Percentiles rank a stretch among this genome's conserved stretches.
Evolutionary conservation across 2,888 invertebrate species (phyloP).

Genomic region (Diaperis boleti): DNA sequence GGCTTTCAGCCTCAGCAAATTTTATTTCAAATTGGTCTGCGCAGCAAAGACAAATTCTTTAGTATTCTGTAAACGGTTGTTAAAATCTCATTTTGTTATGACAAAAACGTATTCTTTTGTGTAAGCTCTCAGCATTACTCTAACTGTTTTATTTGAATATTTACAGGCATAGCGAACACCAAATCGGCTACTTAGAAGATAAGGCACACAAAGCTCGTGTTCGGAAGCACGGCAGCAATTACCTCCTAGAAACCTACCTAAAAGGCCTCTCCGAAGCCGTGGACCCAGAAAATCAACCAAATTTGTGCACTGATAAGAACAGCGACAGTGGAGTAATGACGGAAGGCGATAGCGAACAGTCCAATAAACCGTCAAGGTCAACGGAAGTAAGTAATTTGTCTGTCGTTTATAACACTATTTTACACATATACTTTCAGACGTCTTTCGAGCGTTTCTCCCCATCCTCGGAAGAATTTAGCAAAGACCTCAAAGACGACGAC

Average conservation of each 20-base stretch:
- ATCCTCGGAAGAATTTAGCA: constrained; percentile 62
- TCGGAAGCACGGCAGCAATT: constrained; percentile 83
- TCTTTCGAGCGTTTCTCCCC: constrained; percentile 63
- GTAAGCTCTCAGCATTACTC: no score
- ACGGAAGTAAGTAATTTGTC: constrained; percentile 55
- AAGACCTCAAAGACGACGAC: constrained; percentile 62
- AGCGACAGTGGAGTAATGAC: constrained; percentile 79
- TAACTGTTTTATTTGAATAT: constrained; percentile 24
- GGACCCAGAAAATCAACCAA: constrained; percentile 58
- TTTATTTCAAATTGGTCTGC: no score
- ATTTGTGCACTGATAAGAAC: constrained; percentile 72
- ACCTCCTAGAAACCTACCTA: constrained; percentile 82
- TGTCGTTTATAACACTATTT: neutral
- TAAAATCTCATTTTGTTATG: no score
- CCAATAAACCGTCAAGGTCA: constrained; percentile 58
- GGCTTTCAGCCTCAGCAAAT: no score
- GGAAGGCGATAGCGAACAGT: constrained; percentile 72
- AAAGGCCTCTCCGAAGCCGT: constrained; percentile 69
- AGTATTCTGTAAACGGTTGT: no score
- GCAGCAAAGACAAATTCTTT: no score
- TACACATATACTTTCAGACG: neutral
- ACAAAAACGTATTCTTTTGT: no score
- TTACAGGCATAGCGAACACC: constrained; percentile 71
- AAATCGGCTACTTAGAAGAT: constrained; percentile 83
- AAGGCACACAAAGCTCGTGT: constrained; percentile 80